A percentile compares a stretch with the other conserved stretches of the same genome.
These are phyloP conservation scores for Mastigias papua DNA, from an alignment of 30 jellyfish, hydroid and myxozoan genomes.

Conservation along the genomic window DNA sequence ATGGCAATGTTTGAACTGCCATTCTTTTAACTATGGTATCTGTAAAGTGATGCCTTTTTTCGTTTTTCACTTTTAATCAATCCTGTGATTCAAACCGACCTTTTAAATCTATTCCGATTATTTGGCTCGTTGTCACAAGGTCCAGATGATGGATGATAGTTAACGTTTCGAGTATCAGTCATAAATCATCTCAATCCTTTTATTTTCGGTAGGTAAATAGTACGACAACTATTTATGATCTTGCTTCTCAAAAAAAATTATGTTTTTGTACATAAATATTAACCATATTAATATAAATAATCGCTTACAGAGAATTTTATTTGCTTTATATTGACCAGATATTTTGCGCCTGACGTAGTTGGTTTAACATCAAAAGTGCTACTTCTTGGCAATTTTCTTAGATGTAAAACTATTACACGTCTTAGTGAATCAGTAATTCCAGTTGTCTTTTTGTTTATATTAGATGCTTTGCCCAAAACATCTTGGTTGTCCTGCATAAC, in stretches of 20 bases:
- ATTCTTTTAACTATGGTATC: too few species aligned
- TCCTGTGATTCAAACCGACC: too few species aligned
- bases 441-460: too few species aligned
- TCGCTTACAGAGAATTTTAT: constrained; percentile 61
- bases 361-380: background rate
- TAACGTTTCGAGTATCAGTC: background rate
- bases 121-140: background rate
- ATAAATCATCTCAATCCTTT: background rate
- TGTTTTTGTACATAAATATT: constrained; percentile 63
- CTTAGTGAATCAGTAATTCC: too few species aligned
- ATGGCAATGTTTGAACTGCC: too few species aligned
- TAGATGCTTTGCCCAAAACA: too few species aligned
- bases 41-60: too few species aligned
- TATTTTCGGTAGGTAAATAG: constrained; percentile 44
- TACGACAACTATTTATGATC: constrained; percentile 48
- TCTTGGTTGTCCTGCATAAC: too few species aligned
- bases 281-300: constrained; percentile 63
- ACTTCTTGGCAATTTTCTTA: too few species aligned
- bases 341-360: background rate
- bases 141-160: background rate
- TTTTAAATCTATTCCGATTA: too few species aligned
- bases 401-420: too few species aligned
- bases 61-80: too few species aligned
- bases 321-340: constrained; percentile 1
- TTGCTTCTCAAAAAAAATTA: constrained; percentile 54